phyloP scores from a whole-genome alignment of 2,797 vertebrate species.

The Adelosebastes latens region DNA sequence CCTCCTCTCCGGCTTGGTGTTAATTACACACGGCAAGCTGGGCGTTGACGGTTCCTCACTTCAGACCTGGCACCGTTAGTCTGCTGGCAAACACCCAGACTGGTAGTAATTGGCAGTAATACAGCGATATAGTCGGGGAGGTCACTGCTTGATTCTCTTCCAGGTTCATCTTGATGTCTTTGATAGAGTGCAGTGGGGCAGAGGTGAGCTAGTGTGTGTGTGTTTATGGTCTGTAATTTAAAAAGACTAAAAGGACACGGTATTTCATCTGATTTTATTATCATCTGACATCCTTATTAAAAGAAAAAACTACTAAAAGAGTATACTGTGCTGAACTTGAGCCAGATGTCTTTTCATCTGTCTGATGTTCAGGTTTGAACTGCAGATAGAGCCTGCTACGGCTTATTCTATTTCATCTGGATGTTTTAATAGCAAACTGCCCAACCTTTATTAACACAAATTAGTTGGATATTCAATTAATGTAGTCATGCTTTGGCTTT shows the following conservation, averaged over 20 bases:
- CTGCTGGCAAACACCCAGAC: slow-evolving; percentile 23
- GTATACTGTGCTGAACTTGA: slow-evolving; percentile 2
- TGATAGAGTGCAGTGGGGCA: slow-evolving; percentile 11
- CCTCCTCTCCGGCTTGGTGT: slow-evolving; percentile 21
- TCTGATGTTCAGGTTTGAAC: slow-evolving; percentile 23
- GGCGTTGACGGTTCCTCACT: slow-evolving; percentile 14
- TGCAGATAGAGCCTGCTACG: background rate
- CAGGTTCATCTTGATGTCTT: slow-evolving; percentile 11
- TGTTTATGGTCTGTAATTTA: background rate
- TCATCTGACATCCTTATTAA: background rate
- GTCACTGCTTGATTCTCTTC: slow-evolving; percentile 17
- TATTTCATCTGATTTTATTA: background rate
- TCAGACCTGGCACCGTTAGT: slow-evolving; percentile 19
- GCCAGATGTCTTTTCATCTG: background rate
- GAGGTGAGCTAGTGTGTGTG: background rate
- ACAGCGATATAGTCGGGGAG: slow-evolving; percentile 15
- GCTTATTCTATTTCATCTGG: slow-evolving; percentile 42
- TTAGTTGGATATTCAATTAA: slow-evolving; percentile 37
- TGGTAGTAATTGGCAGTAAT: slow-evolving; percentile 41
- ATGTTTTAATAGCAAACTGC: slow-evolving; percentile 7
- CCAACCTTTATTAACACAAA: slow-evolving; percentile 2
- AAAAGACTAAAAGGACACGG: background rate
- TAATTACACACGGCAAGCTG: slow-evolving; percentile 43
- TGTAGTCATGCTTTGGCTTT: slow-evolving; percentile 22
- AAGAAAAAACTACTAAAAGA: background rate